Evolutionary conservation across 2,797 vertebrate genomes (phyloP).

Genomic region (Rousettus madagascariensis): DNA sequence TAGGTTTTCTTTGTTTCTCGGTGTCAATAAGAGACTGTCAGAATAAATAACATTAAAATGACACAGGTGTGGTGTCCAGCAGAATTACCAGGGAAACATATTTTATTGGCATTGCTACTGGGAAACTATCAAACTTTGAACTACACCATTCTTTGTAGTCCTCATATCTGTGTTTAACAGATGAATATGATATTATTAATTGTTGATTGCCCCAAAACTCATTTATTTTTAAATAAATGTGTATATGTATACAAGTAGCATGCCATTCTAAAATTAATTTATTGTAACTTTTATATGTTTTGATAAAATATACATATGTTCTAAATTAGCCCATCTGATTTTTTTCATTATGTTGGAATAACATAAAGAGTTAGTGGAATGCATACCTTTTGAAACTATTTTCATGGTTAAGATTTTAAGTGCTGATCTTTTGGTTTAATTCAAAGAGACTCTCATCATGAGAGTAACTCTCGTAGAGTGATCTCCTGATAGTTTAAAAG

Average conservation of each 20-base stretch:
- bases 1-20: neutral
- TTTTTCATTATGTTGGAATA: neutral
- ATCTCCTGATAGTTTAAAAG: neutral
- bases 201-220: neutral
- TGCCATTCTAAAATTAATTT: neutral
- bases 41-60: neutral
- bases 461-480: neutral
- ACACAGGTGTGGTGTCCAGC: neutral
- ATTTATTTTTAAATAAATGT: neutral
- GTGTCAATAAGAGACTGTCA: neutral
- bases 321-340: neutral
- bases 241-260: rapidly evolving
- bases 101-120: neutral
- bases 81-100: neutral
- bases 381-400: neutral
- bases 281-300: neutral
- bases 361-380: neutral
- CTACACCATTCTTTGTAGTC: neutral
- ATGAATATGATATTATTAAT: neutral
- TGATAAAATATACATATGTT: neutral
- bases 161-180: neutral
- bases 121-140: neutral
- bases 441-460: neutral
- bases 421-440: neutral
- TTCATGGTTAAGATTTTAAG: neutral